Evolutionary conservation across 2,888 invertebrate genomes (phyloP), one percentile per base, ranked within the genome.

Genomic region (Erannis defoliaria): DNA sequence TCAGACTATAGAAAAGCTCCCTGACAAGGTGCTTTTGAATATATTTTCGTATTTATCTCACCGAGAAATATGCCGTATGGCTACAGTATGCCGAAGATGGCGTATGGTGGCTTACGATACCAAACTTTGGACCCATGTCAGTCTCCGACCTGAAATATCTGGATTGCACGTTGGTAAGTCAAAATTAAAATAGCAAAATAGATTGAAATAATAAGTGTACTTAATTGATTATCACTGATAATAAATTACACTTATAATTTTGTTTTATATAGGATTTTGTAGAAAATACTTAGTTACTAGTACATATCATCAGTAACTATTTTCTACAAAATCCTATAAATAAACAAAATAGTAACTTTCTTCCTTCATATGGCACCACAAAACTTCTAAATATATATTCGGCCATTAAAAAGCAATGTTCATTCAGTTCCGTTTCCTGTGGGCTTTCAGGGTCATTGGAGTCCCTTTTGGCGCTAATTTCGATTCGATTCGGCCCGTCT

Each of bases 41-140:
- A 97, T 99, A 81, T 99, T 99, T 93, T 97, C 97, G 43, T 99
- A 98, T 89, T 93, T 99, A 68, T 95, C 96, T 26, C 99, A 99
- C 84, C 95, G 97, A 62, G 98, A 99, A 93, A 97, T 99, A 85
- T 97, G 98, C 87, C 96, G 96, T 29, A 95, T 99, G 94, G 99
- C 99, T 0, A 95, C 96, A 67, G 98, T 99, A 2, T 99, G 99
- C 93, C 97, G 97, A 83, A 96, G 98, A 88, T 99, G 99, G 99
- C 95, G 99, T 10, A 94, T 97, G 85, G 96, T 99, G 14, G 99
- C 99, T 0, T 99, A 99, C 93, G 98, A 99, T 87, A 98, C 98
- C 8, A 94, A 95, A 21, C 94, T 99, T 0, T 99, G 99, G 99
- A 97, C 97, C 72, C 96, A 97, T 81, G 99, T 99, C 31, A 99